A percentile compares a stretch with the other conserved stretches of the same genome.
These are phyloP conservation scores for Dinomys branickii DNA, from an alignment of 2,113 vertebrate genomes.

Conservation along the genomic window DNA sequence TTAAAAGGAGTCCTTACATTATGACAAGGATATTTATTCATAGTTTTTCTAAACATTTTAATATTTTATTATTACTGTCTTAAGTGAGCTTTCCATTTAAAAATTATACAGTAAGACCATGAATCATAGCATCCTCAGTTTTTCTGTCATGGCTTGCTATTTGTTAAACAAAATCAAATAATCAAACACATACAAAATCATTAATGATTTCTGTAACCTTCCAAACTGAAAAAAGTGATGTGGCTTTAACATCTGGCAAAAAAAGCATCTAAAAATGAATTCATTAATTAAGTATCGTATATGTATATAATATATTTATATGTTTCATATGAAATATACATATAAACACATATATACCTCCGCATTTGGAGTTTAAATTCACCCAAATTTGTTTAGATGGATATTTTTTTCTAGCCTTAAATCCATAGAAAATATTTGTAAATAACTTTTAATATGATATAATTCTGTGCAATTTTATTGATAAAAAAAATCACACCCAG, in stretches of 20 bases:
- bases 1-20: not conserved
- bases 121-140: not conserved
- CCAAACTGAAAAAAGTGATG: not conserved
- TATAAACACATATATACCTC: not conserved
- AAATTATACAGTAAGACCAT: not conserved
- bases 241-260: not conserved
- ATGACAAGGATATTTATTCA: not conserved
- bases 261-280: not conserved
- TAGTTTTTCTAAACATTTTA: not conserved
- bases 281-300: not conserved
- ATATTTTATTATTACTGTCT: not conserved
- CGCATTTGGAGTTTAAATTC: not conserved
- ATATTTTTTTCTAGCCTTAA: not conserved
- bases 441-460: not conserved
- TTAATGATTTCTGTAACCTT: not conserved
- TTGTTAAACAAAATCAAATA: not conserved
- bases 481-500: not conserved
- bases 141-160: not conserved
- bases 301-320: not conserved
- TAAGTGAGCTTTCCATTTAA: not conserved
- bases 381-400: not conserved
- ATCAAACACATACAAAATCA: not conserved
- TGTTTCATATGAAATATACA: not conserved
- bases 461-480: not conserved
- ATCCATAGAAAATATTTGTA: not conserved